A percentile compares a stretch with the other conserved stretches of the same genome.
Conservation (phyloP, 2,888 invertebrate species). For the Orthonychiurus folsomi region DNA sequence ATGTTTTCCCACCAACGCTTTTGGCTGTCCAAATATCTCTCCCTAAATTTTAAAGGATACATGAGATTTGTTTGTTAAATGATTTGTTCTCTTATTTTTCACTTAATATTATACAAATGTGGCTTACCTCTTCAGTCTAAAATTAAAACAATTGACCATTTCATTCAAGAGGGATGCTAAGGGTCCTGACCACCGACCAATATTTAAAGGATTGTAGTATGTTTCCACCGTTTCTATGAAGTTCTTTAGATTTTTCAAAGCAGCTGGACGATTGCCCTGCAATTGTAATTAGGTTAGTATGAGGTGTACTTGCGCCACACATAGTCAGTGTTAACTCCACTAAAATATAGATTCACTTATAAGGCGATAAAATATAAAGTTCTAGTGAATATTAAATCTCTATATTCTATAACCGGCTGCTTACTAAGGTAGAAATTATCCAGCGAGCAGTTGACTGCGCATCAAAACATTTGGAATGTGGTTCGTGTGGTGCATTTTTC, state of each 20-base stretch:
- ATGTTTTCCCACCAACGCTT: slow-evolving; percentile 59
- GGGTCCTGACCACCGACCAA: slow-evolving; percentile 65
- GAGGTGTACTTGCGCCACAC: too few relatives aligned
- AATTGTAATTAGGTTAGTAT: background rate
- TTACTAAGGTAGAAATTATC: slow-evolving; percentile 52
- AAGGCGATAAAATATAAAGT: slow-evolving; percentile 22
- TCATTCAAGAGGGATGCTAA: slow-evolving; percentile 60
- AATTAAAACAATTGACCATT: slow-evolving; percentile 57
- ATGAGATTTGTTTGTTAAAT: background rate
- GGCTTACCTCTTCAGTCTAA: slow-evolving; percentile 50
- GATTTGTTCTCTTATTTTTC: background rate
- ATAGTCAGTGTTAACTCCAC: background rate
- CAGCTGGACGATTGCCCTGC: slow-evolving; percentile 58
- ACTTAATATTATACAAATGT: too few relatives aligned
- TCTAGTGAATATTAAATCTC: background rate
- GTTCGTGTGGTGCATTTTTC: slow-evolving; percentile 24
- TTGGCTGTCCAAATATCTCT: slow-evolving; percentile 52
- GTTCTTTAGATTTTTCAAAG: slow-evolving; percentile 63
- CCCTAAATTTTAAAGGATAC: slow-evolving; percentile 51
- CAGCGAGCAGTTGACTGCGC: slow-evolving; percentile 44
- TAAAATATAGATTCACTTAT: slow-evolving; percentile 21
- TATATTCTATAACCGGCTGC: slow-evolving; percentile 22
- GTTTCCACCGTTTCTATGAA: slow-evolving; percentile 75
- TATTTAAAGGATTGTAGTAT: slow-evolving; percentile 81
- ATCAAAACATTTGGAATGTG: slow-evolving; percentile 33